These are phyloP conservation scores for Palythoa grandiflora DNA, from an alignment of 92 coral and sea anemone species.

Conservation along the genomic window DNA sequence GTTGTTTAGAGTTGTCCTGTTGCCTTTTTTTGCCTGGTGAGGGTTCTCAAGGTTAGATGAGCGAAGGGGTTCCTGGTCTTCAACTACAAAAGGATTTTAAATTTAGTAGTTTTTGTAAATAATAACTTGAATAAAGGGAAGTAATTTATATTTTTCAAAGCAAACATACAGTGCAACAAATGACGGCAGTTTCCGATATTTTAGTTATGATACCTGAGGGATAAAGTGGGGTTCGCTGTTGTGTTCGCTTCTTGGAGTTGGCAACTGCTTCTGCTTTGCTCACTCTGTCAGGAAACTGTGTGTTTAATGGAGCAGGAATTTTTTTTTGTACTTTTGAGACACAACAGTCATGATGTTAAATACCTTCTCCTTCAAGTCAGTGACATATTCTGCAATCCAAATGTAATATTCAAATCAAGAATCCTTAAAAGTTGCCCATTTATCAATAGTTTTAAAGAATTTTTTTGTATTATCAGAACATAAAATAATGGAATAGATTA, in stretches of 20 bases:
- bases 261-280: slow-evolving; percentile 20
- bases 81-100: not conserved
- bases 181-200: too few species aligned
- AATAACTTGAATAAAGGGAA: slow-evolving; percentile 2
- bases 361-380: not conserved
- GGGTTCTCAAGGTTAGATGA: not conserved
- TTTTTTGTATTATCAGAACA: not conserved
- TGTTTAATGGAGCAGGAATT: slow-evolving; percentile 35
- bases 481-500: not conserved
- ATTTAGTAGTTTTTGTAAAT: not conserved
- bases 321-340: slow-evolving; percentile 33
- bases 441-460: not conserved
- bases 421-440: not conserved
- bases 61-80: not conserved
- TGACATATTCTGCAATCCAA: slow-evolving; percentile 22
- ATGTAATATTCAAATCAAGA: not conserved
- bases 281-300: slow-evolving; percentile 37
- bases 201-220: not conserved
- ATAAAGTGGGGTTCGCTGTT: not conserved
- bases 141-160: not conserved
- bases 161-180: not conserved
- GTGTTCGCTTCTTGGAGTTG: slow-evolving; percentile 34
- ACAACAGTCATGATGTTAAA: not conserved
- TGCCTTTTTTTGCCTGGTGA: not conserved
- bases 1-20: slow-evolving; percentile 9